Conservation (phyloP, 2,797 vertebrate species). For the Mus caroli region DNA sequence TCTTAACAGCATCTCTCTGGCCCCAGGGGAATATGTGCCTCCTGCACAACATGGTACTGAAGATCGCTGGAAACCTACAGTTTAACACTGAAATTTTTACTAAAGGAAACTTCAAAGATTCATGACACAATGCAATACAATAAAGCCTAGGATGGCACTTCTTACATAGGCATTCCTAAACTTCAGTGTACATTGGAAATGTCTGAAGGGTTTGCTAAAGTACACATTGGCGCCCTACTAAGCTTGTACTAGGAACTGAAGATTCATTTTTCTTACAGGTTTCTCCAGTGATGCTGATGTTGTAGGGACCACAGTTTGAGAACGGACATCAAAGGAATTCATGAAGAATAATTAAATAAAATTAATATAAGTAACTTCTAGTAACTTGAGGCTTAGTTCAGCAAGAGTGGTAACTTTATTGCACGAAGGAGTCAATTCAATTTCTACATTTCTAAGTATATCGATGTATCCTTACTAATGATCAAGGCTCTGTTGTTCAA, state of each 20-base stretch:
- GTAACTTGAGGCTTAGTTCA: slow-evolving; percentile 1
- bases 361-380: not conserved
- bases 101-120: not conserved
- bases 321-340: not conserved
- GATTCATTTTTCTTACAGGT: not conserved
- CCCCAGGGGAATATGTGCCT: not conserved
- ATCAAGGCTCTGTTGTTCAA: not conserved
- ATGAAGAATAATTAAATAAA: not conserved
- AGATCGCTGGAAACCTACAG: slow-evolving; percentile 11
- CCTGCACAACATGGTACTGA: not conserved
- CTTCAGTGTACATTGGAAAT: not conserved
- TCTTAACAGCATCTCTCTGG: not conserved
- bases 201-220: not conserved
- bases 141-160: not conserved
- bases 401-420: not conserved
- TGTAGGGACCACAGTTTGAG: not conserved
- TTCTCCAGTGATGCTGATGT: not conserved
- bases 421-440: not conserved
- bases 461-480: not conserved
- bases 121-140: not conserved
- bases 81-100: not conserved
- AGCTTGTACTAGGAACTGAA: not conserved
- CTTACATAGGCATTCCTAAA: not conserved
- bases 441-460: not conserved
- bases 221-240: not conserved